These are phyloP conservation scores for Zoanthus solanderi DNA, from an alignment of 92 coral and sea anemone species.

Conservation along the genomic window DNA sequence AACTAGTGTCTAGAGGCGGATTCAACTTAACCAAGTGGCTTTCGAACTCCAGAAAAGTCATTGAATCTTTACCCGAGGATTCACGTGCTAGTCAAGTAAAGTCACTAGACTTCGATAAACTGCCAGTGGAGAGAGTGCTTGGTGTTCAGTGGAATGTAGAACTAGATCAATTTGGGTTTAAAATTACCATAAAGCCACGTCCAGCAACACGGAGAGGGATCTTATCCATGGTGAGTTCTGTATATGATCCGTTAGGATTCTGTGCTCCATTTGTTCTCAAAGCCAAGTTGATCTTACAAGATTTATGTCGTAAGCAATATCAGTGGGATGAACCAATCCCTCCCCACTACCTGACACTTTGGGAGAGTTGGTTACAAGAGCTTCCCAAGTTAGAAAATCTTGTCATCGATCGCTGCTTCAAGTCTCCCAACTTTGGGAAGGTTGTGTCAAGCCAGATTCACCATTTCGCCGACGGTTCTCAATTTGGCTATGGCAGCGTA, in stretches of 20 bases:
- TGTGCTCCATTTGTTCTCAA: slow-evolving; percentile 36
- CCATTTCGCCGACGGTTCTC: background rate
- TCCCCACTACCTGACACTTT: slow-evolving; percentile 13
- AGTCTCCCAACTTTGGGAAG: background rate
- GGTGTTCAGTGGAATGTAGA: slow-evolving; percentile 50
- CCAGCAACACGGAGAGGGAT: slow-evolving; percentile 40
- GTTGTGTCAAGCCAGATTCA: background rate
- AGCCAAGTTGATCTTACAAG: slow-evolving; percentile 59
- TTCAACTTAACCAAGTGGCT: too few relatives aligned
- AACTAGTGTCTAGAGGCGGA: background rate
- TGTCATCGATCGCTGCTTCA: slow-evolving; percentile 41
- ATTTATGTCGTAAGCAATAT: slow-evolving; percentile 36
- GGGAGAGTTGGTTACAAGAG: slow-evolving; percentile 38
- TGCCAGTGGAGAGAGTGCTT: slow-evolving; percentile 47
- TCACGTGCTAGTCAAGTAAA: slow-evolving; percentile 39
- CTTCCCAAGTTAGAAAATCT: slow-evolving; percentile 36
- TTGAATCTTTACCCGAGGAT: background rate
- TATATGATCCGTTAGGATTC: slow-evolving; percentile 50
- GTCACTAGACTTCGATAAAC: slow-evolving; percentile 33
- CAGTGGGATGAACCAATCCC: slow-evolving; percentile 56
- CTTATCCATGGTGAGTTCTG: slow-evolving; percentile 43
- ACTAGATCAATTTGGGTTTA: slow-evolving; percentile 44
- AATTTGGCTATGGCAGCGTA: background rate
- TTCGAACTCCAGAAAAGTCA: background rate
- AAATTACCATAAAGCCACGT: slow-evolving; percentile 24